Evolutionary conservation across 2,113 vertebrate species (phyloP).

Genomic region (Sinocyclocheilus grahami): DNA sequence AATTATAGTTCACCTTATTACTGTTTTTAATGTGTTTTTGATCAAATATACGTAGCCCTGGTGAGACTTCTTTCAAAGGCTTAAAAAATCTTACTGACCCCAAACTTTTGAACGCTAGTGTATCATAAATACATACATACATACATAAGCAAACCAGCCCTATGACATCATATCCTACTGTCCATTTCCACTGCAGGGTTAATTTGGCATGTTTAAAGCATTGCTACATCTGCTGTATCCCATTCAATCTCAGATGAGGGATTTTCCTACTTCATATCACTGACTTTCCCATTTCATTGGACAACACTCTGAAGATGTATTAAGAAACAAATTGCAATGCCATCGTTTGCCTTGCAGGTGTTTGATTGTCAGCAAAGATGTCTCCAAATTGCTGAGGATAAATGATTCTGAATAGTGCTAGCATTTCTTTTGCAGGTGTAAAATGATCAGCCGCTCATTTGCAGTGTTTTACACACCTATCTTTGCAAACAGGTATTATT

Average conservation of each 20-base stretch:
- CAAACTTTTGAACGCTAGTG: background rate
- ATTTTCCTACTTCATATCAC: background rate
- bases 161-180: background rate
- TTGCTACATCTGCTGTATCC: background rate
- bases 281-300: background rate
- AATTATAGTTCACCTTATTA: background rate
- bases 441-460: background rate
- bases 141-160: too few relatives aligned
- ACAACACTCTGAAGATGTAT: background rate
- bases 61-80: background rate
- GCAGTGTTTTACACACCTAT: constrained; percentile 4
- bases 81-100: background rate
- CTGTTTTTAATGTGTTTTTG: background rate
- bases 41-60: background rate
- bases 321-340: background rate
- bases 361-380: background rate
- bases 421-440: constrained; percentile 5
- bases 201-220: background rate
- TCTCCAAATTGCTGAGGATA: background rate
- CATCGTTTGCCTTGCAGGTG: constrained; percentile 8
- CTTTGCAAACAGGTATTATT: background rate
- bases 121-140: background rate
- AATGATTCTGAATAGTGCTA: background rate
- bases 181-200: too few relatives aligned
- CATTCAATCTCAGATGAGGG: too few relatives aligned